Base-by-base conservation (phyloP, 2,888 invertebrate species). In the Carpatolechia fugitivella region DNA sequence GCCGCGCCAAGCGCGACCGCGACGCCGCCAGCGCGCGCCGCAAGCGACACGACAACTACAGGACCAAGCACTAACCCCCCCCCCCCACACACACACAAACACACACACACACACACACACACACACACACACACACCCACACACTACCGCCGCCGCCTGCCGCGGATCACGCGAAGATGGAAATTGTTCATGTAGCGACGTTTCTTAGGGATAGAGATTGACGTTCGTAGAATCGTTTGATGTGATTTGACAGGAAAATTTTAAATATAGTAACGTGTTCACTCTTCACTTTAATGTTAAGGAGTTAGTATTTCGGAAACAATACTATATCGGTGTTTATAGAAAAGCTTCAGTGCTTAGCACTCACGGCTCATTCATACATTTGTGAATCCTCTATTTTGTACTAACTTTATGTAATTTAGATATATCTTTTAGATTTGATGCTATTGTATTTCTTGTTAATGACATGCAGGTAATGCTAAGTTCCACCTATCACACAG, bases 1-100 rank as follows among this genome's bases (percentile, higher is more conserved):
- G 87, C 55, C 82, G 90, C 47, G 72, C 78, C 3, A 85, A 85
- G 56, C 74, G 74, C 13, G 80, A 83, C 54, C 89, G 86, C 59
- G 78, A 73, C 59, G 86, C 81, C 11, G 78, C 58, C 82, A 74
- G 56, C 86, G 82, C 59, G n/a, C 59, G 74, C 41, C 67, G 72
- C 3, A 87, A 85, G 62, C 76, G 71, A 1, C 80, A 77, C 56
- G 79, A 82, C 80, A 85, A 86, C 66, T 82, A 75, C 58, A 88
- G 87, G 72, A 80, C 71, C 61, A 88, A 85, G 60, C 78, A 80
- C 63, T 86, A 78, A 31, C 62, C 41, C n/a, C n/a, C 20, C 13
- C 13, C 14, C 16, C 40, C n/a, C 24, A 30, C 10, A 10, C 18
- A 13, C 11, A 10, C 11, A 29, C 24, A 24, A 3, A 4, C 24